phyloP scores from a whole-genome alignment of 2,113 vertebrate species.

The Nasalis larvatus region DNA sequence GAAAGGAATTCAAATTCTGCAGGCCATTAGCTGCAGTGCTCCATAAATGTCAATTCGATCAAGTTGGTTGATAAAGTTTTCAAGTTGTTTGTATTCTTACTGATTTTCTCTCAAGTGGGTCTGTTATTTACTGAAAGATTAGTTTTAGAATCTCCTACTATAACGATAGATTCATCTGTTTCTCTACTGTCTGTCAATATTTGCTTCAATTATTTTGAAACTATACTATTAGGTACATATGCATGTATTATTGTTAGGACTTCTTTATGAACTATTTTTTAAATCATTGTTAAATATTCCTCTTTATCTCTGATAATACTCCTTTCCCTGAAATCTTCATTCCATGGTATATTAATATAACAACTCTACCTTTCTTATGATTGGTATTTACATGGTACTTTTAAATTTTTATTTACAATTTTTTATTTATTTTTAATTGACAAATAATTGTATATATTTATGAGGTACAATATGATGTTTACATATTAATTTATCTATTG shows the following conservation, averaged over 20 bases:
- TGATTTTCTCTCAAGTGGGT: neutral
- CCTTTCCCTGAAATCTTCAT: neutral
- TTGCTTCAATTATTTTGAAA: conserved; percentile 8
- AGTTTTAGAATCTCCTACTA: neutral
- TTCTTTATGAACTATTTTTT: neutral
- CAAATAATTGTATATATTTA: neutral
- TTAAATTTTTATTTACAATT: neutral
- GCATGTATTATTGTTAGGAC: neutral
- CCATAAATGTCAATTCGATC: neutral
- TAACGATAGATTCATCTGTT: neutral
- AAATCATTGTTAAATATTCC: neutral
- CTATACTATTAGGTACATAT: neutral
- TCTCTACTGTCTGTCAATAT: neutral
- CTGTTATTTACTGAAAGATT: neutral
- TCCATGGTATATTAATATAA: neutral
- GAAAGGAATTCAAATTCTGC: neutral
- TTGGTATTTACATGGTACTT: neutral
- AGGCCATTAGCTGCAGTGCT: neutral
- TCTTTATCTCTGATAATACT: neutral
- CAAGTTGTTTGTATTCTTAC: neutral
- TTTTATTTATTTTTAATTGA: neutral
- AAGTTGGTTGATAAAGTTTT: neutral
- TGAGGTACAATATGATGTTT: neutral
- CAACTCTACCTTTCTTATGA: neutral
- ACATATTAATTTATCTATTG: neutral